These are phyloP conservation scores for Panagrolaimus sp. DNA, from an alignment of 1,140 invertebrate species.

Conservation along the genomic window DNA sequence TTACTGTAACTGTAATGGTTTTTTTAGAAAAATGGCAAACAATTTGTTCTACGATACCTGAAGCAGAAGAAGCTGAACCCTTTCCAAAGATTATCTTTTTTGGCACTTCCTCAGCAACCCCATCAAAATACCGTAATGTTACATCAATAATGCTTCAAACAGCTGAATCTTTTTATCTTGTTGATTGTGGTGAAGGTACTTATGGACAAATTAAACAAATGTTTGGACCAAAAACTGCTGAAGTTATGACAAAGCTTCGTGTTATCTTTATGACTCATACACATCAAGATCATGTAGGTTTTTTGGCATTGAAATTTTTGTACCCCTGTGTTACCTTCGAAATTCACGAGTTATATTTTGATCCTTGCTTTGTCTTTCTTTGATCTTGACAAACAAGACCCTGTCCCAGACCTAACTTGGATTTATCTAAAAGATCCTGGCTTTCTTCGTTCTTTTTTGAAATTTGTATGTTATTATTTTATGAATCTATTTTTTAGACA, in stretches of 20 bases:
- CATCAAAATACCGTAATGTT: constrained; percentile 57
- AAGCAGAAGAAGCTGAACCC: background rate
- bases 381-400: too few relatives aligned
- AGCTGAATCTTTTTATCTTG: constrained; percentile 65
- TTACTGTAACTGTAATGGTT: too few relatives aligned
- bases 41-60: too few relatives aligned
- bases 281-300: constrained; percentile 61
- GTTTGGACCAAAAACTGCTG: constrained; percentile 66
- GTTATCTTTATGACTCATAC: constrained; percentile 62
- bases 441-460: too few relatives aligned
- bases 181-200: constrained; percentile 93
- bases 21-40: too few relatives aligned
- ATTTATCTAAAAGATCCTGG: too few relatives aligned
- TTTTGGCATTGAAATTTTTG: too few relatives aligned
- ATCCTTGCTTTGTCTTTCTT: too few relatives aligned
- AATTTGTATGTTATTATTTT: too few relatives aligned
- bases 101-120: constrained; percentile 54
- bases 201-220: constrained; percentile 76
- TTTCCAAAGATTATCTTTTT: constrained; percentile 49
- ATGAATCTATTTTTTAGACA: background rate
- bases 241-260: constrained; percentile 58
- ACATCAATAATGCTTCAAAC: constrained; percentile 40
- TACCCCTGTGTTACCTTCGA: too few relatives aligned
- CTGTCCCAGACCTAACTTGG: too few relatives aligned
- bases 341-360: too few relatives aligned